Evolutionary conservation across 2,797 vertebrate species (phyloP).

Genomic region (Telmatherina bonti): DNA sequence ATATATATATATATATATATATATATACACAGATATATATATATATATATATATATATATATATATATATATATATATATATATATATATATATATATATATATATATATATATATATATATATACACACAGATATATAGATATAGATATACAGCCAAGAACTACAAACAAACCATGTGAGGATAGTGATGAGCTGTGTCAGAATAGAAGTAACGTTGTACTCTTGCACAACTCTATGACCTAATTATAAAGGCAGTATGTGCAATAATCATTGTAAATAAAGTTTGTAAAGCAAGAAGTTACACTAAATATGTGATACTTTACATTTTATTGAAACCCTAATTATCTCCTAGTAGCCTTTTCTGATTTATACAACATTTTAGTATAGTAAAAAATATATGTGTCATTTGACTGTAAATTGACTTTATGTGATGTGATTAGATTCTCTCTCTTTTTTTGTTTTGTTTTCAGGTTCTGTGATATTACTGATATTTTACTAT

Average conservation of each 20-base stretch:
- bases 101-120: too few relatives aligned
- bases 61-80: too few relatives aligned
- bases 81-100: too few relatives aligned
- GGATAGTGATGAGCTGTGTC: not conserved
- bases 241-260: too few relatives aligned
- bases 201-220: not conserved
- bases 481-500: not conserved
- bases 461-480: too few relatives aligned
- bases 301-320: not conserved
- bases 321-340: not conserved
- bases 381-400: not conserved
- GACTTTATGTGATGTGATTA: not conserved
- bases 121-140: too few relatives aligned
- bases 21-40: too few relatives aligned
- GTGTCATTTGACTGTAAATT: not conserved
- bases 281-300: not conserved
- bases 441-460: not conserved
- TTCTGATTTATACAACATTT: not conserved
- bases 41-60: too few relatives aligned
- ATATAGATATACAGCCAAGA: too few relatives aligned
- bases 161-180: not conserved
- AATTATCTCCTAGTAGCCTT: not conserved
- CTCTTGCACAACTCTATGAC: not conserved
- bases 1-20: too few relatives aligned
- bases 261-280: too few relatives aligned